Evolutionary conservation across 2,797 vertebrate genomes (phyloP), one percentile per base, ranked within the genome.

Genomic region (Oreochromis mossambicus): DNA sequence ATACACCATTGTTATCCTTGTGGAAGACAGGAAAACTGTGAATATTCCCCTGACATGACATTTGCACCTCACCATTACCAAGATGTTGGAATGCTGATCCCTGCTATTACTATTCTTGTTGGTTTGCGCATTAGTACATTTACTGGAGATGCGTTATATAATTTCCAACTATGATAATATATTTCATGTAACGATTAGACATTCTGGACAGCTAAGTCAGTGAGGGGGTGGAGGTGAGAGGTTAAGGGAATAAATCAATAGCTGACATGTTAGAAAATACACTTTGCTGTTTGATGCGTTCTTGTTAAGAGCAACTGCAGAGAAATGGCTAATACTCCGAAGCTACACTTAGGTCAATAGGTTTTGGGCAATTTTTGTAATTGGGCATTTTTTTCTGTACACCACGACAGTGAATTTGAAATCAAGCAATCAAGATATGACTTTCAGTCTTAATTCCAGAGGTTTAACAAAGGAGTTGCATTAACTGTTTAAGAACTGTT

Each of bases 41-140:
- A 90, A 92, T 91, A 91, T 93, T 38, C 83, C 85, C 87, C 88
- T 7, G 82, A 89, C 88, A 89, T 86, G 83, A 92, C 85, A 80
- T 36, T 88, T 82, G 81, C 85, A 90, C 89, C 85, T 88, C 51
- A 43, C 41, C 87, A 81, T 78, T 78, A 79, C 54, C 85, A 76
- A 85, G 80, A 89, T 77, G 86, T 73, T 86, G 50, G 70, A 89
- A 84, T 19, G 32, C 80, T 80, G 87, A 87, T 81, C 70, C 76
- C 52, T 81, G 50, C 70, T 84, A 82, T 84, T 81, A 83, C 46
- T 78, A 75, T 84, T 86, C 77, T 36, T 63, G 2, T 80, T 48
- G 29, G 9, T 21, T 19, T 56, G 70, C 1, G 1, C 68, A 51
- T n/a, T 8, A 12, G 13, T 34, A 32, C 11, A 84, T 66, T 50